Percentiles rank a stretch among this genome's conserved stretches.
Evolutionary conservation across 2,113 vertebrate genomes (phyloP).

Genomic region (Cinclus mexicanus): DNA sequence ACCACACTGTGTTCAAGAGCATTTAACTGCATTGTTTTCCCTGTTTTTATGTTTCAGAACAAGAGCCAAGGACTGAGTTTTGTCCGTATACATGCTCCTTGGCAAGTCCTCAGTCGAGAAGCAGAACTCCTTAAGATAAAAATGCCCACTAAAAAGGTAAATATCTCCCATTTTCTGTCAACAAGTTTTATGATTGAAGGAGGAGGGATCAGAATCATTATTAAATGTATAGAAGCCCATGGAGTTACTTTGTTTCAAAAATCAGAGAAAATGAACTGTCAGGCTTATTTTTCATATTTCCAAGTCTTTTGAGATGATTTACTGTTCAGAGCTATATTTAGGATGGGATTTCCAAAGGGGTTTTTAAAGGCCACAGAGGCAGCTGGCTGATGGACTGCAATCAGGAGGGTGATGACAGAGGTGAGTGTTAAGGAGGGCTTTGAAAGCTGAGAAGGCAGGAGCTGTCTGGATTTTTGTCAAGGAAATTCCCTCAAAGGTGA

Average conservation of each 20-base stretch:
- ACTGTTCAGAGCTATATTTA: not conserved
- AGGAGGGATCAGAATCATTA: not conserved
- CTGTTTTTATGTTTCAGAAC: conserved; percentile 67
- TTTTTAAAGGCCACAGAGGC: not conserved
- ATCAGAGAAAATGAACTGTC: not conserved
- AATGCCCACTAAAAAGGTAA: conserved; percentile 95
- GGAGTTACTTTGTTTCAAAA: not conserved
- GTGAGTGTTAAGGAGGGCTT: not conserved
- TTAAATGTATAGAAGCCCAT: not conserved
- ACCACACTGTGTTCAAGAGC: not conserved
- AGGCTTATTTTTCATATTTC: not conserved
- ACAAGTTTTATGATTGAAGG: not conserved
- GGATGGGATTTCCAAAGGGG: not conserved
- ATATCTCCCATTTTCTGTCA: not conserved
- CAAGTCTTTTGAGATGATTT: not conserved
- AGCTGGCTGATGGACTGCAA: not conserved
- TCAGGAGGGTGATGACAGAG: not conserved
- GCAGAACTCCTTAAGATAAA: conserved; percentile 97
- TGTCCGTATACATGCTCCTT: conserved; percentile 93
- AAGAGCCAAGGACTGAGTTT: conserved; percentile 84
- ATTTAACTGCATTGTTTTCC: not conserved
- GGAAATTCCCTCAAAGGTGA: not conserved
- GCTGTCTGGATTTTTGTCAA: not conserved
- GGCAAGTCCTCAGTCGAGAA: conserved; percentile 93
- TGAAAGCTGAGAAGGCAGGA: not conserved